Evolutionary conservation across 1,140 invertebrate genomes (phyloP).

Genomic region (Drosophila bifasciata): DNA sequence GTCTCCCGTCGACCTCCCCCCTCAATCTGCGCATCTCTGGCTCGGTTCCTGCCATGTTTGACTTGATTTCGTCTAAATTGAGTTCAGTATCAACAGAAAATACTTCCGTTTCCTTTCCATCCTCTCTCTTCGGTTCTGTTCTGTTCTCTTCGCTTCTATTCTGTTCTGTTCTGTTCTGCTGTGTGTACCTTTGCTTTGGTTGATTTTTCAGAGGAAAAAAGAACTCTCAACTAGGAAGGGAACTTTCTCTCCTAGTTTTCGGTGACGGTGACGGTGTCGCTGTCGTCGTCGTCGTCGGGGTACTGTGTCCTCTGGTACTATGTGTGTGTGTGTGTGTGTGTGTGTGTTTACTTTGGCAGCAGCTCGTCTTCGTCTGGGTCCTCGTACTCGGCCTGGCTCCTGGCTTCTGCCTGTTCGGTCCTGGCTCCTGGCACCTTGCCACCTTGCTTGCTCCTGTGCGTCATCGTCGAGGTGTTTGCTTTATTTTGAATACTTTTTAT

Average conservation of each 20-base stretch:
- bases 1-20: conserved; percentile 6
- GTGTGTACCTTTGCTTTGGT: conserved; percentile 60
- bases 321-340: conserved; percentile 58
- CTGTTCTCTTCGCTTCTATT: no score
- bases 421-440: conserved; percentile 21
- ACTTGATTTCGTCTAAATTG: conserved; percentile 82
- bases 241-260: conserved; percentile 52
- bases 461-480: conserved; percentile 68
- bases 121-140: background rate
- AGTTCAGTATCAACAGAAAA: conserved; percentile 82
- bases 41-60: conserved; percentile 73
- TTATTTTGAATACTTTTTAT: conserved; percentile 83
- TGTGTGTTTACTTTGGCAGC: conserved; percentile 74
- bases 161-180: conserved; percentile 33
- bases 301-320: conserved; percentile 3
- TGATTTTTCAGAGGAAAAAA: conserved; percentile 53
- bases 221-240: conserved; percentile 15
- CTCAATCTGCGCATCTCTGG: conserved; percentile 1
- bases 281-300: conserved; percentile 27
- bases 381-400: conserved; percentile 23
- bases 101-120: conserved; percentile 72
- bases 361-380: conserved; percentile 50
- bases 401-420: conserved; percentile 25
- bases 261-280: conserved; percentile 48
- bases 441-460: conserved; percentile 2